Conservation (phyloP, 2,888 invertebrate species). For the Melitaea athalia region DNA sequence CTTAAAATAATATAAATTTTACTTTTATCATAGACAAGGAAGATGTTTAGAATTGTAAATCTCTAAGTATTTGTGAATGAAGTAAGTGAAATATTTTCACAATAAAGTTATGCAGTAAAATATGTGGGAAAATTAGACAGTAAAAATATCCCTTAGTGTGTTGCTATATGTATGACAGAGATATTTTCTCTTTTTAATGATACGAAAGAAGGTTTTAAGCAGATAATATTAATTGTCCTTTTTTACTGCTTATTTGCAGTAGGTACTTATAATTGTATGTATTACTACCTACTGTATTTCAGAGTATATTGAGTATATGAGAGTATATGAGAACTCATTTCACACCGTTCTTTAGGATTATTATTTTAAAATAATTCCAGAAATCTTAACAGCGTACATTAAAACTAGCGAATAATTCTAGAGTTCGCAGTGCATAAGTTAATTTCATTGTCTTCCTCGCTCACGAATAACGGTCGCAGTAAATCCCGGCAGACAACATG, state of each 20-base stretch:
- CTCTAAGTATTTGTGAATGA: neutral
- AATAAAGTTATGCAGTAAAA: no score
- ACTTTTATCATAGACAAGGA: neutral
- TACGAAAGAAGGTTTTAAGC: no score
- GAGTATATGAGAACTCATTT: neutral
- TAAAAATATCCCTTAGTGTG: no score
- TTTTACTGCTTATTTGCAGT: no score
- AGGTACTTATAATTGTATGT: no score
- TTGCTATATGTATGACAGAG: no score
- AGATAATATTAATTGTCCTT: no score
- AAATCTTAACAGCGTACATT: slow-evolving; percentile 45
- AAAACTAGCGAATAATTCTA: slow-evolving; percentile 64
- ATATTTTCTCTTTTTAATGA: no score
- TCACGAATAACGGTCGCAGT: slow-evolving; percentile 61
- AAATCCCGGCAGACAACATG: slow-evolving; percentile 75
- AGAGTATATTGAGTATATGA: no score
- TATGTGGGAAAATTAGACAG: no score
- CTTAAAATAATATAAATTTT: neutral
- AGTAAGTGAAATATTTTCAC: no score
- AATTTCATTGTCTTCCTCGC: slow-evolving; percentile 64
- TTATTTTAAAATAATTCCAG: slow-evolving; percentile 18
- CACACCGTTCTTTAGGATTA: neutral
- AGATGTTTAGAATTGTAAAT: neutral
- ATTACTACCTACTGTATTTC: no score
- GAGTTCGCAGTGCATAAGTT: slow-evolving; percentile 58